Evolutionary conservation across 2,113 vertebrate species (phyloP), one percentile per base, ranked within the genome.

Genomic region (Hypanus sabinus): DNA sequence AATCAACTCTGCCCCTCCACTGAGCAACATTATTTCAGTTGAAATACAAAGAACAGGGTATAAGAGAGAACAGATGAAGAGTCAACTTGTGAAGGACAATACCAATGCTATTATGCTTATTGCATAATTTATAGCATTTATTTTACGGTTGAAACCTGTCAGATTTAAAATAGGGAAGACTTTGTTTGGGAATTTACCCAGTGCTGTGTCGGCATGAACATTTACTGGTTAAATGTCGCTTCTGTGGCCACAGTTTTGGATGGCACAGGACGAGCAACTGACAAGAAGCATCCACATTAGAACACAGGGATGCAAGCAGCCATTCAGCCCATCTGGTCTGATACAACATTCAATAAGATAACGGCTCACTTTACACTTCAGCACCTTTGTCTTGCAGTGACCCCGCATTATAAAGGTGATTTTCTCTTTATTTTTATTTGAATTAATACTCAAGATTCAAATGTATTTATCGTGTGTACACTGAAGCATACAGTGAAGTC

Each of bases 21-120:
- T 90, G 60, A 90, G 85, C 60, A 65, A 90, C 85, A 65, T 90
- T 90, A 90, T 68, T 90, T 68, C 85, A 33, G 85, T 90, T 90
- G 85, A 90, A 90, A 90, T 90, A 90, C 38, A 36, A 65, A 65
- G 85, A 65, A 65, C 60, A 90, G 57, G 46, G 57, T 90, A 62
- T 14, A 62, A 33, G 85, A 33, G 30, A 62, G 85, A 36, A 65
- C 60, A 65, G 85, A 30, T 18, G 60, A 33, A 33, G 60, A 90
- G 62, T 90, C 60, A 90, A 90, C 60, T 18, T 18, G 60, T 90
- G 14, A 65, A 90, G 60, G 60, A 90, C 85, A 90, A 90, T 88
- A 90, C 30, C 20, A 33, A 33, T 62, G 85, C 85, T 33, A 30
- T 68, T 90, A 68, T 1, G 60, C 33, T 65, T 62, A n/a, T 62